Conservation (phyloP, 2,888 invertebrate species). For the Mesochorus sp. region DNA sequence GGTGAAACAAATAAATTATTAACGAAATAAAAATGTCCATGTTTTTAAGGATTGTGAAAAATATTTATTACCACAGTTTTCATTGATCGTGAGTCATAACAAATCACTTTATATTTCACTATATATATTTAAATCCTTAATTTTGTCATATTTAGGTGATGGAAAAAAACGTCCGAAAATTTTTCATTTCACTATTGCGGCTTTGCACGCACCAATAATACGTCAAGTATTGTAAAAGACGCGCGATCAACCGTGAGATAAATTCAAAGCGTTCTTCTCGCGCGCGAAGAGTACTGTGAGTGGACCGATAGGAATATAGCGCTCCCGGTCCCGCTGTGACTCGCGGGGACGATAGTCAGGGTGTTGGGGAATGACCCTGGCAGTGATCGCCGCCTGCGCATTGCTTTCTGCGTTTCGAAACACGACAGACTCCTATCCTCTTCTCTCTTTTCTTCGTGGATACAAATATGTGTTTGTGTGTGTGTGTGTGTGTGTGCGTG, state of each 20-base stretch:
- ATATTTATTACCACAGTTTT: not conserved
- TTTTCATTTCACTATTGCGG: not conserved
- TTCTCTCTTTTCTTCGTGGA: not conserved
- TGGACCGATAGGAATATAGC: constrained; percentile 55
- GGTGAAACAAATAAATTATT: not conserved
- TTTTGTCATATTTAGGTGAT: not conserved
- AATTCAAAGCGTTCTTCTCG: constrained; percentile 57
- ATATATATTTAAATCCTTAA: constrained; percentile 14
- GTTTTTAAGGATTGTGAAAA: not conserved
- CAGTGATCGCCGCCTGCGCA: constrained; percentile 82
- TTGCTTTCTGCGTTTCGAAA: constrained; percentile 65
- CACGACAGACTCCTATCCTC: constrained; percentile 28
- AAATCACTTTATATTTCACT: no score
- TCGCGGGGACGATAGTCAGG: constrained; percentile 56
- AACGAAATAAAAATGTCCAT: not conserved
- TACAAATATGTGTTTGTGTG: no score
- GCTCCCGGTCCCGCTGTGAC: constrained; percentile 14
- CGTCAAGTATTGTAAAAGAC: not conserved
- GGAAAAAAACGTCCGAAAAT: not conserved
- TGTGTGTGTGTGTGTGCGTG: no score
- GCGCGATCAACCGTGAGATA: constrained; percentile 34
- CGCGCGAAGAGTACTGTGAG: constrained; percentile 60
- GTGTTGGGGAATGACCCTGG: constrained; percentile 77
- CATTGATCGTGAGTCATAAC: constrained; percentile 7
- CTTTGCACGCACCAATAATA: not conserved